These are phyloP conservation scores for Mycteria americana DNA, from an alignment of 2,797 vertebrate genomes.

Conservation along the genomic window DNA sequence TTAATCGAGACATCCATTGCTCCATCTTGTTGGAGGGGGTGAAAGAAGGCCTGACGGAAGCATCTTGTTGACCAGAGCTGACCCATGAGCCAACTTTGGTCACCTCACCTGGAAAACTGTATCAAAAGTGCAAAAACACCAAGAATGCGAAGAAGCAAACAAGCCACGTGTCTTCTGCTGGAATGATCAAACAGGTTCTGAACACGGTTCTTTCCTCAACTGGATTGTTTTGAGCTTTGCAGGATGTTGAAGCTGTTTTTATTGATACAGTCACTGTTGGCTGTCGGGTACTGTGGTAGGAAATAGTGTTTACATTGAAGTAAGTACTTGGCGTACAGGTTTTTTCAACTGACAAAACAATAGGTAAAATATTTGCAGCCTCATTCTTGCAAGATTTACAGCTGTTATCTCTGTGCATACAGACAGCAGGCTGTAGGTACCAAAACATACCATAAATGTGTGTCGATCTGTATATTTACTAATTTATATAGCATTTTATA, in stretches of 20 bases:
- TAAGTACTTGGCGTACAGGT: background rate
- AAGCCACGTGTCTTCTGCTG: background rate
- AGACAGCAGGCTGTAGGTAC: background rate
- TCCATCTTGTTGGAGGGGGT: background rate
- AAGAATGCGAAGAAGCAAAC: background rate
- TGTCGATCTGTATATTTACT: slow-evolving; percentile 78
- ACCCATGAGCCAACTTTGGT: background rate
- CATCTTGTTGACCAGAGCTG: background rate
- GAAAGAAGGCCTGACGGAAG: background rate
- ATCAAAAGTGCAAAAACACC: background rate
- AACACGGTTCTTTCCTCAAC: background rate
- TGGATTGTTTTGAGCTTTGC: background rate
- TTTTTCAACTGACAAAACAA: background rate
- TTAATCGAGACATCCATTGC: background rate
- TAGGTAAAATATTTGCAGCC: slow-evolving; percentile 28
- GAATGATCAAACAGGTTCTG: background rate
- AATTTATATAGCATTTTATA: slow-evolving; percentile 65
- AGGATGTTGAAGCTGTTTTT: background rate
- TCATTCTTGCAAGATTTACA: slow-evolving; percentile 43
- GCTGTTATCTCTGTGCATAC: background rate
- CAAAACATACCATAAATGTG: slow-evolving; percentile 46
- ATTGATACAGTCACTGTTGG: background rate
- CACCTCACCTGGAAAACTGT: background rate
- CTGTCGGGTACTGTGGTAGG: background rate
- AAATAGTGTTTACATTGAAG: background rate